These are phyloP conservation scores for Sesia bembeciformis DNA, from an alignment of 2,888 invertebrate genomes.

Conservation along the genomic window DNA sequence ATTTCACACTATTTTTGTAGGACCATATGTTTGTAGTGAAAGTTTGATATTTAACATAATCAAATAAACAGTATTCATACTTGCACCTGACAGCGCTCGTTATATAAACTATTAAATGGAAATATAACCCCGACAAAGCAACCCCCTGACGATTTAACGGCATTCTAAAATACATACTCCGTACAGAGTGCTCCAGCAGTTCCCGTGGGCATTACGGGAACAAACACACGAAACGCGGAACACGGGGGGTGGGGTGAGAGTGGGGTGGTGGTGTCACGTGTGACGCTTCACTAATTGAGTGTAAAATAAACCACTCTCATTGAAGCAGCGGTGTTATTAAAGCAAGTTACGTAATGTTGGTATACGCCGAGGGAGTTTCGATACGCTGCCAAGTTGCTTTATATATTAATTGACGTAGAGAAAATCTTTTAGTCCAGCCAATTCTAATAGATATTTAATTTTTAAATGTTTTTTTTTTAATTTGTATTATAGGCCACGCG, in stretches of 20 bases:
- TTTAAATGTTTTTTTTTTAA: too few relatives aligned
- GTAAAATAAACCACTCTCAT: conserved; percentile 48
- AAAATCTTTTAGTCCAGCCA: too few relatives aligned
- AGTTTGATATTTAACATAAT: too few relatives aligned
- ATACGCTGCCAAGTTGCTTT: too few relatives aligned
- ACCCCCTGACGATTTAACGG: conserved; percentile 5
- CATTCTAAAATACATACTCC: conserved; percentile 3
- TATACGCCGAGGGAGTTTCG: too few relatives aligned
- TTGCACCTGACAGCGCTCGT: not conserved
- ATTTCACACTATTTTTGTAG: too few relatives aligned
- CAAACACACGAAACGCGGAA: conserved; percentile 8
- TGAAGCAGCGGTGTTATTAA: conserved; percentile 34
- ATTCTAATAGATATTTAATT: too few relatives aligned
- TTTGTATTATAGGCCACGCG: too few relatives aligned
- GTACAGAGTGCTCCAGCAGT: conserved; percentile 4
- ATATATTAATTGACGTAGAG: too few relatives aligned
- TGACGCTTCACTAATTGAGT: conserved; percentile 37
- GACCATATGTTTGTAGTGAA: too few relatives aligned
- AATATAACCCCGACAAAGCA: conserved; percentile 3
- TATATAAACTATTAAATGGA: not conserved
- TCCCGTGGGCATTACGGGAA: conserved; percentile 12
- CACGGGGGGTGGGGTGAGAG: not conserved
- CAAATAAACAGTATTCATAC: too few relatives aligned
- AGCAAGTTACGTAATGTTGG: conserved; percentile 4
- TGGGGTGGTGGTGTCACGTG: conserved; percentile 7